Evolutionary conservation across 2,888 invertebrate genomes (phyloP).

Genomic region (Tetheella fluctuosa): DNA sequence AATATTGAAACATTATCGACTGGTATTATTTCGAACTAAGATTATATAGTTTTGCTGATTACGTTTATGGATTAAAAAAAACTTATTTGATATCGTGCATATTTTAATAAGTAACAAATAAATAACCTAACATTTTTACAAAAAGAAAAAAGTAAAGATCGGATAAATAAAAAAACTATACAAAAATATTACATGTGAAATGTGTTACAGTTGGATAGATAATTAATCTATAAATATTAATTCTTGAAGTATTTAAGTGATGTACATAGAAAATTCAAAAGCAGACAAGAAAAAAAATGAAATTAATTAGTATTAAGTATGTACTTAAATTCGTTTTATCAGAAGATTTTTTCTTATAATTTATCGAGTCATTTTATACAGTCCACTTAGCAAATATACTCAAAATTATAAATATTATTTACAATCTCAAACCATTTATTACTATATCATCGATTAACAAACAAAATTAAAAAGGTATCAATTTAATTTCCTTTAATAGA

Average conservation of each 20-base stretch:
- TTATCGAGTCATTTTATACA: too few relatives aligned
- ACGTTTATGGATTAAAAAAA: background rate
- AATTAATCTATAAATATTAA: too few relatives aligned
- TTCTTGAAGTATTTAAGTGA: too few relatives aligned
- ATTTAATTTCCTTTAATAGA: slow-evolving; percentile 19
- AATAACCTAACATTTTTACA: background rate
- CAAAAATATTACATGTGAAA: too few relatives aligned
- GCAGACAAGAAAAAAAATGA: too few relatives aligned
- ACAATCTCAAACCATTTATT: background rate
- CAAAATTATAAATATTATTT: background rate
- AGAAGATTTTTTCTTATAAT: too few relatives aligned
- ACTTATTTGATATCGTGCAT: background rate
- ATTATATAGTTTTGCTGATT: too few relatives aligned
- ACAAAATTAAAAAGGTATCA: background rate
- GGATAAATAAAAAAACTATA: background rate
- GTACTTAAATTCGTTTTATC: too few relatives aligned
- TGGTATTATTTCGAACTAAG: background rate
- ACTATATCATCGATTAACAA: background rate
- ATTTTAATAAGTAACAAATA: background rate
- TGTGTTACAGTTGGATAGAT: too few relatives aligned
- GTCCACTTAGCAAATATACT: too few relatives aligned
- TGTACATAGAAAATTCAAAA: too few relatives aligned
- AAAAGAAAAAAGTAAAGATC: background rate
- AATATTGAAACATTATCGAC: background rate
- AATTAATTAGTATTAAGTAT: too few relatives aligned